Evolutionary conservation across 2,888 invertebrate genomes (phyloP), one percentile per base, ranked within the genome.

Genomic region (Athalia rosae): DNA sequence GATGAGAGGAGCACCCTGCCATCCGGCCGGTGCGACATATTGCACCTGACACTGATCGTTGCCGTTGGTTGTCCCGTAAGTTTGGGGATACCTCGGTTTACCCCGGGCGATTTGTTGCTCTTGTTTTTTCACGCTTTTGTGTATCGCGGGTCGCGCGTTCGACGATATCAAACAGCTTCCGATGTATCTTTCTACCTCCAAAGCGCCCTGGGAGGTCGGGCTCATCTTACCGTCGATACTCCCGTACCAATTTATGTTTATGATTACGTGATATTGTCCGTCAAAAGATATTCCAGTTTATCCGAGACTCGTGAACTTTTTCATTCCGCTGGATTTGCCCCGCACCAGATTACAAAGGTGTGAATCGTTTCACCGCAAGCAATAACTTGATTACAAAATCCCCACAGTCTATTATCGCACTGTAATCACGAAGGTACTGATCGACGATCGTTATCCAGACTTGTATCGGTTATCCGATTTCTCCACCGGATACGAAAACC

Each of bases 1-100:
- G 88, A 96, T 95, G 81, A 96, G 92, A 64, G 96, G 96, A 86
- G 95, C 94, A 81, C 95, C 96, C 50, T 95, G 93, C 94, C 96
- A 96, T 82, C 93, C 94, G 82, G 93, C 94, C 4, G 82, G 78
- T n/a, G 82, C 82, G 48, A 61, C 61, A 74, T 74, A 74, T 77
- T 86, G 86, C 9, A 76, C 73, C 73, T 69, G 87, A 79, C 85
- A 85, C 80, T 83, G 83, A 64, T 85, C 84, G 58, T 82, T 83
- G 13, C 77, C 56, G 58, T 81, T 74, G 47, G 76, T 47, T 71
- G 80, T 79, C 79, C 80, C 80, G 56, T 79, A 80, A n/a, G 45
- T 59, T 45, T 80, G 81, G 63, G 69, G 43, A 50, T 83, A 83
- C 61, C 81, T 81, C 15, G 80, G 79, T 62, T 74, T 81, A 45